phyloP scores from a whole-genome alignment of 2,888 invertebrate genomes.

The Diadegma fenestrale region DNA sequence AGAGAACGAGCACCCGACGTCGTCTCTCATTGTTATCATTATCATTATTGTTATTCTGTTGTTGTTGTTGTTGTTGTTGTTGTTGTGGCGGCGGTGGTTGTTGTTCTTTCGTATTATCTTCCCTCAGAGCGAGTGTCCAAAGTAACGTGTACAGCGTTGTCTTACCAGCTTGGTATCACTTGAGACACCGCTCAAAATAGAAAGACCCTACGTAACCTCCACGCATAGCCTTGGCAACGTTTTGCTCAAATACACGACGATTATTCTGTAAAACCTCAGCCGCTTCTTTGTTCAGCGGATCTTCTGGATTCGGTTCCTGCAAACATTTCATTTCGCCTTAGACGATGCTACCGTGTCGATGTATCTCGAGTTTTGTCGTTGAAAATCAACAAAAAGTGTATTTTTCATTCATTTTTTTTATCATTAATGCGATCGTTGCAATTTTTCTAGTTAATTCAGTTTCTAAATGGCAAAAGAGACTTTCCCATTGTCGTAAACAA shows the following conservation, averaged over 20 bases:
- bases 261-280: constrained; percentile 98
- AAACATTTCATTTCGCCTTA: too few relatives aligned
- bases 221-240: constrained; percentile 97
- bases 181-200: constrained; percentile 98
- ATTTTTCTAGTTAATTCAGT: too few relatives aligned
- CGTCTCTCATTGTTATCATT: constrained; percentile 70
- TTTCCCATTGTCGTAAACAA: too few relatives aligned
- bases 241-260: constrained; percentile 96
- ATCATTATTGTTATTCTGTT: background rate
- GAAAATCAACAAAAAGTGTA: too few relatives aligned
- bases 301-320: constrained; percentile 99
- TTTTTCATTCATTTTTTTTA: too few relatives aligned
- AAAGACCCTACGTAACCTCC: constrained; percentile 97
- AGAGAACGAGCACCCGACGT: constrained; percentile 71
- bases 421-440: too few relatives aligned
- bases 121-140: constrained; percentile 75
- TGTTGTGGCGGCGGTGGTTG: background rate
- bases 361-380: too few relatives aligned
- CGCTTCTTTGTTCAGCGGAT: constrained; percentile 99
- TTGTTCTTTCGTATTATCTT: constrained; percentile 73
- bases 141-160: constrained; percentile 78
- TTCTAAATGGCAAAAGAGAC: too few relatives aligned
- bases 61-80: background rate
- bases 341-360: too few relatives aligned
- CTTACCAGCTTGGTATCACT: constrained; percentile 88